phyloP scores from a whole-genome alignment of 2,797 vertebrate species.

The Gambusia yucatana region DNA sequence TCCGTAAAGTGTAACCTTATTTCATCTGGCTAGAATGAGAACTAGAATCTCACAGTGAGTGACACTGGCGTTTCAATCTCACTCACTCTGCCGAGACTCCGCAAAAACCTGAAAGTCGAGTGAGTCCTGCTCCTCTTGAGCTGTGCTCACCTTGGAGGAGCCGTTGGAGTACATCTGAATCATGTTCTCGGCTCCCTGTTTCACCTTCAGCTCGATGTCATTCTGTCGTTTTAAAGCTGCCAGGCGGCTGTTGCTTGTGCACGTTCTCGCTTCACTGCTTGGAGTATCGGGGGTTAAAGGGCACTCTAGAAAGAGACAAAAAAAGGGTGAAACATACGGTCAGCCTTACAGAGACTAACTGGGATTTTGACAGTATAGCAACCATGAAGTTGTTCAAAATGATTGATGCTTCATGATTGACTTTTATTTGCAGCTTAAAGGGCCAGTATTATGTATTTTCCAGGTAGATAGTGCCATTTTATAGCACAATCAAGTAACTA shows the following conservation, averaged over 20 bases:
- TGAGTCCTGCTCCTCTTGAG: not conserved
- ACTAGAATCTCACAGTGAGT: not conserved
- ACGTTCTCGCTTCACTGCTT: conserved; percentile 88
- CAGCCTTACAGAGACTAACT: not conserved
- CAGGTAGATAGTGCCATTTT: too few species aligned
- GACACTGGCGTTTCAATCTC: not conserved
- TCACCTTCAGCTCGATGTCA: conserved; percentile 97
- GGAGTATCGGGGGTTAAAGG: conserved; percentile 94
- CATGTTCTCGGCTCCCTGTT: conserved; percentile 98
- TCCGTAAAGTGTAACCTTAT: not conserved
- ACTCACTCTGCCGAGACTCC: conserved; percentile 9
- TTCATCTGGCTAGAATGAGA: not conserved
- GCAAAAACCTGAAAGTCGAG: conserved; percentile 24
- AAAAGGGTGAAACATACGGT: not conserved
- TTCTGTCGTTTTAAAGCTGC: conserved; percentile 93
- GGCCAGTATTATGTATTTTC: too few species aligned
- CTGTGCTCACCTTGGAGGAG: conserved; percentile 88
- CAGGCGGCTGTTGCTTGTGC: conserved; percentile 89
- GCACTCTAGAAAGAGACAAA: conserved; percentile 81
- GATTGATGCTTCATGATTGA: not conserved
- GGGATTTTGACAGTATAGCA: not conserved
- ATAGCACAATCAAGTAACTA: too few species aligned
- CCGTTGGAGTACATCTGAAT: conserved; percentile 98
- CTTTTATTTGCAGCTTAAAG: not conserved
- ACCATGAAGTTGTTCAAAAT: not conserved